These are phyloP conservation scores for Acrobasis consociella DNA, from an alignment of 2,888 invertebrate species.

Conservation along the genomic window DNA sequence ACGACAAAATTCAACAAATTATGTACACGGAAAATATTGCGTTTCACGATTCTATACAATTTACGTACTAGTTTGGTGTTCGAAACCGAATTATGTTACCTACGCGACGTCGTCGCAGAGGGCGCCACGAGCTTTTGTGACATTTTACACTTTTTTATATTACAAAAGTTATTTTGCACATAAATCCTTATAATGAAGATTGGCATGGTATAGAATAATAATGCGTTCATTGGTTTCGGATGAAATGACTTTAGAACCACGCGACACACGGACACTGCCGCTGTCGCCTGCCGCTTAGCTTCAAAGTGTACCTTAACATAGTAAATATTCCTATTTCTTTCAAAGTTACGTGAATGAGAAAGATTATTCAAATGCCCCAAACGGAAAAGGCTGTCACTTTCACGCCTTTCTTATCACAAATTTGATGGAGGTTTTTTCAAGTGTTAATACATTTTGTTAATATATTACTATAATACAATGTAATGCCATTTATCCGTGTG, in stretches of 20 bases:
- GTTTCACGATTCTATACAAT: slow-evolving; percentile 68
- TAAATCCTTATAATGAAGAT: neutral
- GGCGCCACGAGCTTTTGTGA: slow-evolving; percentile 43
- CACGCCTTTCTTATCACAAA: too few species aligned
- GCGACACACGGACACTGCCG: too few species aligned
- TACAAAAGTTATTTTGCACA: slow-evolving; percentile 6
- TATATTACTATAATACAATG: too few species aligned
- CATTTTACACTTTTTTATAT: slow-evolving; percentile 14
- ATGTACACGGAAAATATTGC: slow-evolving; percentile 71
- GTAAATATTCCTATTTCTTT: too few species aligned
- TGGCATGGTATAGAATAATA: too few species aligned
- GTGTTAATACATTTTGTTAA: neutral
- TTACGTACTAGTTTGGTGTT: slow-evolving; percentile 78
- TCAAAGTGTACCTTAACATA: too few species aligned
- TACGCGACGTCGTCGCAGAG: slow-evolving; percentile 45
- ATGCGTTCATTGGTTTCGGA: too few species aligned
- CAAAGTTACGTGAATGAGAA: neutral
- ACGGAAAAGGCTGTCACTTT: neutral
- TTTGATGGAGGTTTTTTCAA: neutral
- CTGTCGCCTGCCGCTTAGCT: too few species aligned
- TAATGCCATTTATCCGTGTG: too few species aligned
- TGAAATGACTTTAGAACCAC: too few species aligned
- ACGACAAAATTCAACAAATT: slow-evolving; percentile 66
- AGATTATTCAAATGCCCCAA: slow-evolving; percentile 4
- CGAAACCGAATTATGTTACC: slow-evolving; percentile 64